Evolutionary conservation across 2,113 vertebrate species (phyloP), one percentile per base, ranked within the genome.

Genomic region (Rostratula benghalensis): DNA sequence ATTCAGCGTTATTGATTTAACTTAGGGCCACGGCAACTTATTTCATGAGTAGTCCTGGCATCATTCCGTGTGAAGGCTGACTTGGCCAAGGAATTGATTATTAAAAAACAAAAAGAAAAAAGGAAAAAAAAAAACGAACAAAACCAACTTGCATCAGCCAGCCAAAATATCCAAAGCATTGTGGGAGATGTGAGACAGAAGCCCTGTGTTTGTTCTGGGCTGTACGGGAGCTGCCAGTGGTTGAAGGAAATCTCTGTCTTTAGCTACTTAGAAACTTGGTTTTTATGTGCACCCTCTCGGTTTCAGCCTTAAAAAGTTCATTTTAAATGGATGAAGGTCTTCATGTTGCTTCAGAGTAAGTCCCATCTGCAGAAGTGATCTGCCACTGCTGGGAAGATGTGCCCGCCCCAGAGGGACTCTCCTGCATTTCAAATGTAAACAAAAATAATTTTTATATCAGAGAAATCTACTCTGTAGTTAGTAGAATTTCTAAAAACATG

Each of bases 331-430:
- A 30, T 77, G n/a, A 15, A 70, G 30, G 51, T 70, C 50, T 83
- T 63, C 12, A 2, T 1, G 2, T 17, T 50, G 14, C 43, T 64
- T 71, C 56, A 41, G 83, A 37, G 30, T 30, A 30, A 86, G 60
- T 5, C 8, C 12, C 0, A 0, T 37, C 28, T 45, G 3, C 3
- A 9, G 63, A 39, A 51, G 24, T 6, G 41, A 75, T 71, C 51
- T 1, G 1, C 9, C 51, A 30, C 70, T 60, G 77, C 54, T 69
- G 41, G 45, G 46, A 77, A 88, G n/a, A 30, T 59, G 41, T 0
- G 1, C 71, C 87, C 0, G 0, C 23, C 57, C 75, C 54, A 4
- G 5, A 80, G 75, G 48, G 35, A 50, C 20, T 48, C 8, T 45
- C n/a, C 13, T 53, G 54, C 9, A 4, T 69, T 76, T 83, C 63